Evolutionary conservation across 2,888 invertebrate genomes (phyloP).

Genomic region (Glyphotaelius pellucidus): DNA sequence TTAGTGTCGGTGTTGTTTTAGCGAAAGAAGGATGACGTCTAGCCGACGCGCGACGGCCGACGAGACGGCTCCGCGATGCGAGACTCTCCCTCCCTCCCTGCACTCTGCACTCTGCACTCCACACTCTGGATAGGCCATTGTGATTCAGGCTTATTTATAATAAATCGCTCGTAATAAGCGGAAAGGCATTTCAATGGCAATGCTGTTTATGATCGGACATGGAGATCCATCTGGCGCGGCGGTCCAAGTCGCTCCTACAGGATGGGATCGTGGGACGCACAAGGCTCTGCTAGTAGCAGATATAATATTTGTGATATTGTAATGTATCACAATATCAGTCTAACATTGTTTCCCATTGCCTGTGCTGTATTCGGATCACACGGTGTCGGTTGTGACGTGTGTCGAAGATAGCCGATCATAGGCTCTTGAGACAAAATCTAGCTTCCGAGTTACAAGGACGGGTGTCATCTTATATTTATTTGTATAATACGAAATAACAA

Average conservation of each 20-base stretch:
- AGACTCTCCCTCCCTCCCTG: background rate
- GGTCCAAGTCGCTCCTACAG: background rate
- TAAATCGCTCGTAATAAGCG: constrained; percentile 17
- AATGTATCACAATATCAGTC: no score
- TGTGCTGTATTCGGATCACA: no score
- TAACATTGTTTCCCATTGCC: no score
- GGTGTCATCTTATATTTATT: no score
- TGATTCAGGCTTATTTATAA: constrained; percentile 38
- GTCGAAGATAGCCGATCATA: no score
- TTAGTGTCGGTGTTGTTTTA: constrained; percentile 35
- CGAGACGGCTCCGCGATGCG: constrained; percentile 14
- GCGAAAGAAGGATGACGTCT: constrained; percentile 27
- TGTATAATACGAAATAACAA: no score
- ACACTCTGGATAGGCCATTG: background rate
- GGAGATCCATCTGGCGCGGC: background rate
- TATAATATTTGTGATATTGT: no score
- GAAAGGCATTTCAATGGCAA: constrained; percentile 40
- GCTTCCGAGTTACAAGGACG: no score
- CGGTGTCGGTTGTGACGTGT: no score
- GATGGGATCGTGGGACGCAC: background rate
- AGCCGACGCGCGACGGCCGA: constrained; percentile 34
- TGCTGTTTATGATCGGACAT: constrained; percentile 22
- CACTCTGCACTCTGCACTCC: background rate
- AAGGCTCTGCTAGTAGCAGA: background rate
- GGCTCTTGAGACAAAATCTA: no score